Evolutionary conservation across 1,140 invertebrate species (phyloP), one percentile per base, ranked within the genome.

Genomic region (Drosophila tristis): DNA sequence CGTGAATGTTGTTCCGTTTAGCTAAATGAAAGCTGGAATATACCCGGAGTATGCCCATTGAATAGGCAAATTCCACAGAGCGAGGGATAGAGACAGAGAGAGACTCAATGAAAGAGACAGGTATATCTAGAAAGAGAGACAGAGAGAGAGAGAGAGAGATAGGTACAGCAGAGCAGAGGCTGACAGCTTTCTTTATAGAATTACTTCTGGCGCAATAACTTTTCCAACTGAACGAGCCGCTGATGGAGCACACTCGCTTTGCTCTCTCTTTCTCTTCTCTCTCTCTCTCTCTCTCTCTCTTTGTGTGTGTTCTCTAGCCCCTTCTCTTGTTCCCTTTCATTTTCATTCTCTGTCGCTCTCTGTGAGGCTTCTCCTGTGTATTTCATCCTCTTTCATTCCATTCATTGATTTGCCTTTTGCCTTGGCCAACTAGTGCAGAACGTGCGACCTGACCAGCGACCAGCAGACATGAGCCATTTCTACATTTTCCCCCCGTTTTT

Each of bases 191-290:
- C 84, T 89, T 89, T 89, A 89, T 89, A 80, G 84, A 89, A 89
- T 89, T 89, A 89, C 84, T 89, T 89, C 84, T 89, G 84, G 84
- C 84, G 84, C 84, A 89, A 74, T 89, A 89, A 80, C 60, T 89
- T 89, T 89, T 89, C 84, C 84, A 89, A 82, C 60, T 71, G 84
- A 89, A 82, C 73, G 79, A 84, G 55, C 79, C 73, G 66, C 44
- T 89, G 79, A 89, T 84, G 85, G 78, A 84, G 84, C 74, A 63
- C 81, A 78, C 68, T 68, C 71, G 42, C 50, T 71, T 42, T 65
- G 55, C 31, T 63, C 61, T 25, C 16, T 63, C 56, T 65, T 63
- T 51, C 31, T 62, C 44, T 63, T 20, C 45, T 25, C 5, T 23
- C 25, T 26, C n/a, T 42, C 8, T 15, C 11, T 25, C 15, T 25